These are phyloP conservation scores for Leptinotarsa defecta DNA, from an alignment of 1,140 invertebrate species.

Conservation along the genomic window DNA sequence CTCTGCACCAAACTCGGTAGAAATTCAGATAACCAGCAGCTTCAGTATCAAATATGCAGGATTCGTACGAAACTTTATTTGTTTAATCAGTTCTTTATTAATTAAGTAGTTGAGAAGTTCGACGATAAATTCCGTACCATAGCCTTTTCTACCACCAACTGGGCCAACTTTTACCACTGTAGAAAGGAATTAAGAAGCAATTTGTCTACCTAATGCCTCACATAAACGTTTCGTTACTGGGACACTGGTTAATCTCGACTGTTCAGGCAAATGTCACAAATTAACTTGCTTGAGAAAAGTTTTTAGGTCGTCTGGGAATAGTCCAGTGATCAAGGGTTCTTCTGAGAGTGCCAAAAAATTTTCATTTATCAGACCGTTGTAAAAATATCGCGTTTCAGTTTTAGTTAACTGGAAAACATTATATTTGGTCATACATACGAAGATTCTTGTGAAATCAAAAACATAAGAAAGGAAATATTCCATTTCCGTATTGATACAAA, in stretches of 20 bases:
- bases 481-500: too few relatives aligned
- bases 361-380: too few relatives aligned
- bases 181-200: slow-evolving; percentile 6
- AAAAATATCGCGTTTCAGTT: too few relatives aligned
- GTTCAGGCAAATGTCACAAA: slow-evolving; percentile 8
- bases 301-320: not conserved
- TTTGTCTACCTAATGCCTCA: not conserved
- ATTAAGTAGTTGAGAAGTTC: not conserved
- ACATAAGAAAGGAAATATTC: too few relatives aligned
- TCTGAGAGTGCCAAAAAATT: not conserved
- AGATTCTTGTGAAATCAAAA: too few relatives aligned
- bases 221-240: slow-evolving; percentile 6
- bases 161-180: not conserved
- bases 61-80: not conserved
- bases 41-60: not conserved
- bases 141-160: not conserved
- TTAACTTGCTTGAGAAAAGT: slow-evolving; percentile 1
- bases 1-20: not conserved
- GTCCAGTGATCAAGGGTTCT: not conserved
- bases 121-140: not conserved
- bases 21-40: not conserved
- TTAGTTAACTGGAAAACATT: too few relatives aligned
- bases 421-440: too few relatives aligned
- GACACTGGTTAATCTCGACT: not conserved
- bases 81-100: slow-evolving; percentile 7